phyloP scores from a whole-genome alignment of 2,888 invertebrate genomes.

The Cephus nigrinus region DNA sequence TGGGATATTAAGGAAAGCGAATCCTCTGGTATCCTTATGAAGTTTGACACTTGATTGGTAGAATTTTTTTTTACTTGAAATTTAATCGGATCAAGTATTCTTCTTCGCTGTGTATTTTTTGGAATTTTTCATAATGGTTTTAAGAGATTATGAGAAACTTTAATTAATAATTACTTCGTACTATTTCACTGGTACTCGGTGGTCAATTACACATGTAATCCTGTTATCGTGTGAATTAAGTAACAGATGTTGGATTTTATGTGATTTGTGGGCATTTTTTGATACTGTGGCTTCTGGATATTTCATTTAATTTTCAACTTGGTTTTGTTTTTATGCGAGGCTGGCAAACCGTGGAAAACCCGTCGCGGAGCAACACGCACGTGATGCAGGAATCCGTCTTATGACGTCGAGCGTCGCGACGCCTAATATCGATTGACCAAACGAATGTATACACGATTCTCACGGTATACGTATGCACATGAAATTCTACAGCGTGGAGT shows the following conservation, averaged over 20 bases:
- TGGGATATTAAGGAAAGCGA: background rate
- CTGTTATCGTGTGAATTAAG: background rate
- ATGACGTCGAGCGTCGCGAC: background rate
- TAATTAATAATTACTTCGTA: background rate
- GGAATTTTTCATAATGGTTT: background rate
- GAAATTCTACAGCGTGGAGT: background rate
- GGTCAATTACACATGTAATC: background rate
- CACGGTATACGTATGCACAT: background rate
- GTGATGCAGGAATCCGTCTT: background rate
- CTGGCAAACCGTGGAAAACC: background rate
- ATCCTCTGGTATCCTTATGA: background rate
- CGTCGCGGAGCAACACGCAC: too few species aligned
- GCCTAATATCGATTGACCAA: background rate
- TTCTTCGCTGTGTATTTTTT: background rate
- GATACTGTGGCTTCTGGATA: background rate
- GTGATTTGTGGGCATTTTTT: background rate
- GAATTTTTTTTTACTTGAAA: background rate
- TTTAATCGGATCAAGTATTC: too few species aligned
- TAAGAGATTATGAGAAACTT: background rate
- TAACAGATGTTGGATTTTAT: background rate
- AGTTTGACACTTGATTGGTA: background rate
- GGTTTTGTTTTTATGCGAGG: background rate
- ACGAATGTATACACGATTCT: background rate
- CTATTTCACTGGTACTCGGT: background rate
- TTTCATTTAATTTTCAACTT: background rate